Evolutionary conservation across 2,888 invertebrate species (phyloP).

Genomic region (Operophtera brumata): DNA sequence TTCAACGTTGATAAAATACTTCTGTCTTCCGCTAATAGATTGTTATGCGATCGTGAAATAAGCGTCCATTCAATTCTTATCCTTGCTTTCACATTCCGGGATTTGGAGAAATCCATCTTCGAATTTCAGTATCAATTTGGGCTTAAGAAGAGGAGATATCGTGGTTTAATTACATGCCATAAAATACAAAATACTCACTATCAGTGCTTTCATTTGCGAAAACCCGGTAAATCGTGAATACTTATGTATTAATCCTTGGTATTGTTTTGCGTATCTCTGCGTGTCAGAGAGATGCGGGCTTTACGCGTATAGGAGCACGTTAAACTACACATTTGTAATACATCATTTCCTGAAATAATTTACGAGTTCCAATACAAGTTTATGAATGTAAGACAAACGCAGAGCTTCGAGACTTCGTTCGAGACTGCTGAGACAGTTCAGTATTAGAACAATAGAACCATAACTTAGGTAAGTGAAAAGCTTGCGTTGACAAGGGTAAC

Average conservation of each 20-base stretch:
- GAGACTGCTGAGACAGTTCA: conserved; percentile 38
- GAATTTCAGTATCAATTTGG: conserved; percentile 5
- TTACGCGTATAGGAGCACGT: conserved; percentile 27
- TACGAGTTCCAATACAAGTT: conserved; percentile 6
- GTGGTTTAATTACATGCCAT: conserved; percentile 24
- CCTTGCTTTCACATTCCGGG: conserved; percentile 27
- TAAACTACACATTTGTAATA: conserved; percentile 33
- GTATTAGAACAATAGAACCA: conserved; percentile 60
- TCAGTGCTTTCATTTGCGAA: conserved; percentile 30
- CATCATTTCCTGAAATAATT: conserved; percentile 16
- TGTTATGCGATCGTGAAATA: conserved; percentile 37
- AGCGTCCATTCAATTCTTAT: conserved; percentile 29
- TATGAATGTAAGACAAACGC: conserved; percentile 2
- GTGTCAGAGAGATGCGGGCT: conserved; percentile 47
- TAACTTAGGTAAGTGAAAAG: conserved; percentile 66
- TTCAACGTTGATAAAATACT: conserved; percentile 55
- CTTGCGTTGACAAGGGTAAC: conserved; percentile 66
- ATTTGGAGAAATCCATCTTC: conserved; percentile 19
- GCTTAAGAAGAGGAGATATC: neutral
- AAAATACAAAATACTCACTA: conserved; percentile 31
- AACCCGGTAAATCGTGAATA: conserved; percentile 45
- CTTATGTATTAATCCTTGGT: conserved; percentile 59
- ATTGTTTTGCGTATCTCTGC: conserved; percentile 58
- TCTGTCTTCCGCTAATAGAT: conserved; percentile 51
- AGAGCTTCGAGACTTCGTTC: conserved; percentile 23